Conservation (phyloP, 2,797 vertebrate species). For the Rhinichthys osculus region DNA sequence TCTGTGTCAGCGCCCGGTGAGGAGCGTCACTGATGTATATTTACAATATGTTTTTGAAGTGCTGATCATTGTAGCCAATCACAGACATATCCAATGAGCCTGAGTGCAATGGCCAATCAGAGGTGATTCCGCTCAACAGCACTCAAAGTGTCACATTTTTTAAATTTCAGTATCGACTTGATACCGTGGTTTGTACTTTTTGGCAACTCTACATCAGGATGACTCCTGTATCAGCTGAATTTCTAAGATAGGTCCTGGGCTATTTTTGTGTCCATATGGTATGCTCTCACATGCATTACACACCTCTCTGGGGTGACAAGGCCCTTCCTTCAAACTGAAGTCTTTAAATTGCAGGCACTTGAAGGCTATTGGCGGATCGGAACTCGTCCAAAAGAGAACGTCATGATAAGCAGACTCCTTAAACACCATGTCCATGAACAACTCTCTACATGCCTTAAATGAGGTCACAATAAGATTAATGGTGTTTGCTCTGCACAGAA, state of each 20-base stretch:
- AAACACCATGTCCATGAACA: slow-evolving; percentile 26
- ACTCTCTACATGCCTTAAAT: slow-evolving; percentile 25
- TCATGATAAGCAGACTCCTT: slow-evolving; percentile 56
- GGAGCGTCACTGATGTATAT: no score
- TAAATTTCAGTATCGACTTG: no score
- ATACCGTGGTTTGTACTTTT: no score
- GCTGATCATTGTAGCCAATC: no score
- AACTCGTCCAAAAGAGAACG: slow-evolving; percentile 68
- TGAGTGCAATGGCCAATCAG: no score
- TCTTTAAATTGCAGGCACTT: slow-evolving; percentile 70
- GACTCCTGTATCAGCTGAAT: background rate
- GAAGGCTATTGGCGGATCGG: slow-evolving; percentile 65
- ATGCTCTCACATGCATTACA: slow-evolving; percentile 16
- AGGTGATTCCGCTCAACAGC: no score
- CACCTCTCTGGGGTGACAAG: background rate
- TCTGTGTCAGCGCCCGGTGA: no score
- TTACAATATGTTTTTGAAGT: no score
- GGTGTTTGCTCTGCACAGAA: background rate
- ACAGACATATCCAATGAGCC: no score
- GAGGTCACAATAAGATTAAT: slow-evolving; percentile 17
- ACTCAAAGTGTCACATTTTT: no score
- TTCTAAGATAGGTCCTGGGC: background rate
- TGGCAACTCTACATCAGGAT: background rate
- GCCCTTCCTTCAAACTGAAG: slow-evolving; percentile 24
- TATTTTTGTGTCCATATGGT: background rate